Base-by-base conservation (phyloP, 2,113 vertebrate genomes). In the Butorides virescens region DNA sequence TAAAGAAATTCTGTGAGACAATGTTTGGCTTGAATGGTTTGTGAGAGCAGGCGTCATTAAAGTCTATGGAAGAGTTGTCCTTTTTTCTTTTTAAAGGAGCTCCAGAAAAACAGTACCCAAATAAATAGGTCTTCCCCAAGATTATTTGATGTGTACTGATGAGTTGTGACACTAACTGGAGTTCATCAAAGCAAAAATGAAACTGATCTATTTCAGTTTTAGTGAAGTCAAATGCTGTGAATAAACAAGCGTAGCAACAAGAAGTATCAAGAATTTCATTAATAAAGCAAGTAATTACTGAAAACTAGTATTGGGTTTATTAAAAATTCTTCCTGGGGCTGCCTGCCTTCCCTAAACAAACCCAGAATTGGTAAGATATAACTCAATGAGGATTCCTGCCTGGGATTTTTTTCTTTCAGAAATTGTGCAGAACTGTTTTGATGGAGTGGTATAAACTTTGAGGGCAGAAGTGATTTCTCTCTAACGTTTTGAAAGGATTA, bases 151-250 rank as follows among this genome's bases (percentile, higher is more conserved):
- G 89, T 47, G 15, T 42, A 13, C 39, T 50, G 75, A 37, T 0
- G 1, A 46, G 6, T 83, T 92, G 42, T 21, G 1, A 59, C 53
- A 72, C 30, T 59, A 46, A 72, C 71, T 63, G 55, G 77, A 86
- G 30, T 92, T 88, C 86, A 47, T 78, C 65, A 56, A 80, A 93
- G 70, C 36, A 95, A 90, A 95, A 94, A 61, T n/a, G 49, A 75
- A 97, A 96, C 47, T 34, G 44, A 88, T 81, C 87, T 78, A 68
- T 91, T 95, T 90, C 32, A 15, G 34, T 63, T 92, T 88, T 47
- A 71, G 12, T 78, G 2, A 52, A 90, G 52, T 89, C 50, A 75
- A 74, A 88, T 89, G 30, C 34, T 91, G 36, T 68, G 44, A 72
- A 39, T 81, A 84, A 93, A 68, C 7, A 61, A 89, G 13, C 0